Evolutionary conservation across 2,888 invertebrate genomes (phyloP), one percentile per base, ranked within the genome.

Genomic region (Agriopis aurantiaria): DNA sequence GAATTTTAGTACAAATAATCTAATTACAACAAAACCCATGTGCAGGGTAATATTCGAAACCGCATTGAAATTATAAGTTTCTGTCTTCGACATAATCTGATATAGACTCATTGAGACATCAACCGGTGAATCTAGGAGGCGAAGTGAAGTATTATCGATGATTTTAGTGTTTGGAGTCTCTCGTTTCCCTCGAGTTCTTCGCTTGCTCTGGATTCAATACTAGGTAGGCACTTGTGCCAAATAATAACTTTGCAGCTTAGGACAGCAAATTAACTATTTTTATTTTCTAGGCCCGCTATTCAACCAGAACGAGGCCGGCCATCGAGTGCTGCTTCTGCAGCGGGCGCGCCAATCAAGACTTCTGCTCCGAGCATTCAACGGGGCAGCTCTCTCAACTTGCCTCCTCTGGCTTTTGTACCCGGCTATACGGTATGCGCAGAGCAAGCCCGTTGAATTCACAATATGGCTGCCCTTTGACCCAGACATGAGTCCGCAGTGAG

Each of bases 401-500:
- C 75, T 87, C 64, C 83, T 89, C 43, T 89, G 88, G 88, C 78
- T 78, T 46, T 52, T 89, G 17, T 83, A 85, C 70, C 88, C 87
- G 11, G 72, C 85, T 41, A 80, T 87, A 53, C 72, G 83, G 66
- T 82, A 87, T 71, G 70, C 82, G 45, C 83, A 84, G 71, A 82
- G 85, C 52, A 85, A 84, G 68, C 63, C 72, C 14, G 77, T 86
- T 55, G 87, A 88, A 71, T 87, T 90, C 73, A 76, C 85, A 69
- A 85, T 90, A 75, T 90, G 89, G 90, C 71, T 90, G 68, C 90
- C 90, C 40, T 89, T 88, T 76, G 83, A 89, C 73, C 75, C 78
- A 12, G 82, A 84, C 76, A 68, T 69, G 53, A 79, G 82, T 71
- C 82, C 83, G 17, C 76, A 83, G 90, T 90, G 80, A 86, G 86